phyloP scores from a whole-genome alignment of 2,888 invertebrate species.

The Lycocerus yunnanus region DNA sequence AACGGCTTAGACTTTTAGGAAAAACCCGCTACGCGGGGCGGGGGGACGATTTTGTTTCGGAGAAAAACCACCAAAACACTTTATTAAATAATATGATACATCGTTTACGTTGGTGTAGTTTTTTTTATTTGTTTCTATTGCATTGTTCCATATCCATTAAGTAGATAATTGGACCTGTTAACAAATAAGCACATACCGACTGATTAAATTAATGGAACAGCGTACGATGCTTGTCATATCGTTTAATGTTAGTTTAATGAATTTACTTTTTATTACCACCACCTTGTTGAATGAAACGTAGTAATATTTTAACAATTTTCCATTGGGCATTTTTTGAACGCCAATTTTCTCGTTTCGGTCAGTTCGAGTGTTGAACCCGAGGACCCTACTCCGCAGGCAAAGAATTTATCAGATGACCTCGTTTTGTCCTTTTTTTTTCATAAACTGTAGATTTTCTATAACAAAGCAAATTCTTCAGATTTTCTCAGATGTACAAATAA shows the following conservation, averaged over 20 bases:
- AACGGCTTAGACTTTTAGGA: no score
- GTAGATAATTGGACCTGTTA: conserved; percentile 14
- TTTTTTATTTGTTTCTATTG: conserved; percentile 15
- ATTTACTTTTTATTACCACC: not conserved
- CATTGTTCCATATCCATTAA: conserved; percentile 23
- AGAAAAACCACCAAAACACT: not conserved
- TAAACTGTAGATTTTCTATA: not conserved
- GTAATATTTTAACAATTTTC: not conserved
- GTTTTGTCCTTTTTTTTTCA: not conserved
- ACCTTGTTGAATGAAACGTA: not conserved
- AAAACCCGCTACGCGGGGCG: no score
- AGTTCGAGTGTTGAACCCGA: not conserved
- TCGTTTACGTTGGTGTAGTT: not conserved
- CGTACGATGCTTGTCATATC: conserved; percentile 8
- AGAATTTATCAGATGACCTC: not conserved
- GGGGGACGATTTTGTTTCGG: not conserved
- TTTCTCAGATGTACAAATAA: not conserved
- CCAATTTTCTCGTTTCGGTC: not conserved
- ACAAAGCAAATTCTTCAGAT: not conserved
- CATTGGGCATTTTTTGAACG: not conserved
- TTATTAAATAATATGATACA: not conserved
- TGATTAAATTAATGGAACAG: conserved; percentile 27
- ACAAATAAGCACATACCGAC: conserved; percentile 25
- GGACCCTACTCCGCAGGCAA: not conserved
- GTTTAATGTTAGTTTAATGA: not conserved